Percentiles rank a stretch among this genome's conserved stretches.
phyloP scores from a whole-genome alignment of 2,113 vertebrate species.

The Xenotilapia caudafasciata region DNA sequence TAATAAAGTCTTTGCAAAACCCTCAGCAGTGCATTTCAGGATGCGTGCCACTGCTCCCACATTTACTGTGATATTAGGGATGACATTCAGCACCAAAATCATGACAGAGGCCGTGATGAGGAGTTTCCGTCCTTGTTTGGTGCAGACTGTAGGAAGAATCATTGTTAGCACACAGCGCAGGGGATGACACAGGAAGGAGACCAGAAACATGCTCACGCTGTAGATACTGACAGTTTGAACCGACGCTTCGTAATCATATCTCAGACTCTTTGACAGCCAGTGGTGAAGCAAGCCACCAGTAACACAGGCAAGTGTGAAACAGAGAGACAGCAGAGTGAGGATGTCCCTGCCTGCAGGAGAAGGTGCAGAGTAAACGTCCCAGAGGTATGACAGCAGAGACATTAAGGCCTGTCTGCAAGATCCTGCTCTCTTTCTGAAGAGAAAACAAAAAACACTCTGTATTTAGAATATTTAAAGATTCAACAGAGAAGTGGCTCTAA shows the following conservation, averaged over 20 bases:
- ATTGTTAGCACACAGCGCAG: slow-evolving; percentile 84
- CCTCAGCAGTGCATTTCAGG: slow-evolving; percentile 80
- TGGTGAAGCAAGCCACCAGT: slow-evolving; percentile 70
- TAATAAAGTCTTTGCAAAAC: slow-evolving; percentile 77
- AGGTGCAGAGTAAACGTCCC: slow-evolving; percentile 78
- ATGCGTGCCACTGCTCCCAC: slow-evolving; percentile 68
- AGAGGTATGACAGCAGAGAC: slow-evolving; percentile 52
- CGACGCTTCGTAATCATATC: slow-evolving; percentile 57
- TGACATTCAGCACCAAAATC: slow-evolving; percentile 72
- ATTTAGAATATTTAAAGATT: neutral
- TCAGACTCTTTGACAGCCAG: slow-evolving; percentile 78
- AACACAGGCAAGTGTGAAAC: slow-evolving; percentile 52
- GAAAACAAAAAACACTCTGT: neutral
- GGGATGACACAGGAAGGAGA: slow-evolving; percentile 78
- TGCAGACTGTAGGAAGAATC: slow-evolving; percentile 79
- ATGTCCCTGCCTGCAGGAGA: slow-evolving; percentile 68
- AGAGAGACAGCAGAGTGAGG: slow-evolving; percentile 73
- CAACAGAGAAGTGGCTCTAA: neutral
- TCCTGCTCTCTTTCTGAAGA: slow-evolving; percentile 16
- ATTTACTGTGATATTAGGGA: slow-evolving; percentile 82
- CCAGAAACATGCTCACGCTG: slow-evolving; percentile 65
- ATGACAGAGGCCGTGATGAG: slow-evolving; percentile 78
- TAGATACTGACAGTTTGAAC: slow-evolving; percentile 41
- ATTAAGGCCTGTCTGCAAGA: neutral
- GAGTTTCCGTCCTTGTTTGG: slow-evolving; percentile 80